phyloP scores from a whole-genome alignment of 2,888 invertebrate species.

The Leptogaster cylindrica region DNA sequence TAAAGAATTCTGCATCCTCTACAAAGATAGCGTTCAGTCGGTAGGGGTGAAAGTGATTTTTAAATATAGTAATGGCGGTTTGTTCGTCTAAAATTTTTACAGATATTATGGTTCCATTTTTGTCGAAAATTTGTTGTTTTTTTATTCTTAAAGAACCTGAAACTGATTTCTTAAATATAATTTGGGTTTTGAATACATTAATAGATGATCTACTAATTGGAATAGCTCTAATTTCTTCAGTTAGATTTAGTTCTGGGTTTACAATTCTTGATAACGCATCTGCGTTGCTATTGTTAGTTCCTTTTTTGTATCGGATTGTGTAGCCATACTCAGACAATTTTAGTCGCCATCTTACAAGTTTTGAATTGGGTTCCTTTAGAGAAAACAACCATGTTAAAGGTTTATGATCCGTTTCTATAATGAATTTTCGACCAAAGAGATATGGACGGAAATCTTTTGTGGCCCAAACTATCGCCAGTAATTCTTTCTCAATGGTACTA shows the following conservation, averaged over 20 bases:
- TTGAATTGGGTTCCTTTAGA: not conserved
- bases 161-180: not conserved
- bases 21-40: not conserved
- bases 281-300: not conserved
- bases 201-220: too few relatives aligned
- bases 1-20: not conserved
- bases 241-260: too few relatives aligned
- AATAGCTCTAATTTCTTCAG: not conserved
- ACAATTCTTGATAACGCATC: not conserved
- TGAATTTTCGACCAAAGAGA: not conserved
- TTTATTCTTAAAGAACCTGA: not conserved
- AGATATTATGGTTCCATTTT: not conserved
- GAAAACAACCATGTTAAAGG: not conserved
- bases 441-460: conserved; percentile 5
- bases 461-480: conserved; percentile 5
- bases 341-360: conserved; percentile 1
- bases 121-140: not conserved
- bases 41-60: not conserved
- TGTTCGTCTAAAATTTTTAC: not conserved
- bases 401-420: not conserved
- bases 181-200: not conserved
- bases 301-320: not conserved
- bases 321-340: not conserved
- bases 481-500: not conserved
- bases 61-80: not conserved